These are phyloP conservation scores for Corythoichthys haematopterus DNA, from an alignment of 2,113 vertebrate species.

Conservation along the genomic window DNA sequence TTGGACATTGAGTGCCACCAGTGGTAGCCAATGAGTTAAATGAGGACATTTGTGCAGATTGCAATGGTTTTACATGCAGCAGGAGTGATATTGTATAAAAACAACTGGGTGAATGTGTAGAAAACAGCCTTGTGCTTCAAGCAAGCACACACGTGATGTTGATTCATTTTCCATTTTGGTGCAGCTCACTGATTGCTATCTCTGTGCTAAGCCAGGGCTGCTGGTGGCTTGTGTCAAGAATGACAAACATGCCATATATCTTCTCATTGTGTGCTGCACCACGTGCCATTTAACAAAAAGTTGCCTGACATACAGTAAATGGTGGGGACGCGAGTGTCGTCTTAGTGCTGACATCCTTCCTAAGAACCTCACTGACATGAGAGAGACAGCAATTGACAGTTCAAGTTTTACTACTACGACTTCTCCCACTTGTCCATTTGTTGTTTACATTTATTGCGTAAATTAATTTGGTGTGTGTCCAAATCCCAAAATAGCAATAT, in stretches of 20 bases:
- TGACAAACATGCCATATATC: constrained; percentile 5
- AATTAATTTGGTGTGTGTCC: background rate
- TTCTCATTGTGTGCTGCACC: background rate
- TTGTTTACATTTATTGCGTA: background rate
- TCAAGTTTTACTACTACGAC: background rate
- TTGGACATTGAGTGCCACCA: no score
- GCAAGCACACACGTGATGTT: constrained; percentile 1
- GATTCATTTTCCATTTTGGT: constrained; percentile 23
- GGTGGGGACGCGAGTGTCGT: background rate
- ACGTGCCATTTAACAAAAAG: constrained; percentile 1
- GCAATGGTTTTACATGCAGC: constrained; percentile 8
- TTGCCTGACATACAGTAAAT: background rate
- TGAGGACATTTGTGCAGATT: constrained; percentile 3
- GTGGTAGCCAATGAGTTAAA: no score
- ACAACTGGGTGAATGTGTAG: background rate
- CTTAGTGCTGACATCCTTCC: constrained; percentile 9
- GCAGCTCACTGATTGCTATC: constrained; percentile 13
- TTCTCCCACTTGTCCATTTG: background rate
- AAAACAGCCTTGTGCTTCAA: constrained; percentile 12
- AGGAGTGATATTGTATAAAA: background rate
- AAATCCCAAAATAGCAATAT: background rate
- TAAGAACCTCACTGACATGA: no score
- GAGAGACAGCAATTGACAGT: no score
- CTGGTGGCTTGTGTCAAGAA: constrained; percentile 3
- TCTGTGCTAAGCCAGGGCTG: background rate